Conservation (phyloP, 1,140 invertebrate species). For the Rhyzopertha dominica region DNA sequence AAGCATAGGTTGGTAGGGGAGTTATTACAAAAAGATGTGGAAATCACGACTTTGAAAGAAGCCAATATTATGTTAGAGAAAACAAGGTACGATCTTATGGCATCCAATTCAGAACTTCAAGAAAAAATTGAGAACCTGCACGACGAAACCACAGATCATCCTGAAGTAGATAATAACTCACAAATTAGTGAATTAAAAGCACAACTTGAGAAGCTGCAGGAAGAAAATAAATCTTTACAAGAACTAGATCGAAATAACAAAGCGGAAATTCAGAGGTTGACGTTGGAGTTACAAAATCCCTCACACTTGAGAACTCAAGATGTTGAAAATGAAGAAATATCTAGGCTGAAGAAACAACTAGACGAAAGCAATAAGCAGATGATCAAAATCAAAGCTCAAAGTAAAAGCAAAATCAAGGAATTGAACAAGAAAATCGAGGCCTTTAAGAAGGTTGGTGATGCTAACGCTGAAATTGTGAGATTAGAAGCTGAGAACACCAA, state of each 20-base stretch:
- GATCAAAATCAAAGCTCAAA: constrained; percentile 77
- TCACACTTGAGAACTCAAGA: constrained; percentile 3
- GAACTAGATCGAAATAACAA: too few species aligned
- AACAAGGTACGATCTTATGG: constrained; percentile 54
- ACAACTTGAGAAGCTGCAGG: background rate
- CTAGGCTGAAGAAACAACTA: constrained; percentile 60
- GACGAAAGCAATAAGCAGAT: constrained; percentile 74
- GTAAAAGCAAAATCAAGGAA: constrained; percentile 75
- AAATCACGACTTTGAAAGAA: constrained; percentile 49
- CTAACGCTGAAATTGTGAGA: constrained; percentile 61
- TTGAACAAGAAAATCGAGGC: constrained; percentile 76
- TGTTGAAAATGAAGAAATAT: constrained; percentile 46
- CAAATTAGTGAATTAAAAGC: background rate
- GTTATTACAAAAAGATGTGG: constrained; percentile 55
- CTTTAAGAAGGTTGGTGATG: constrained; percentile 67
- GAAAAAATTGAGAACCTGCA: constrained; percentile 48
- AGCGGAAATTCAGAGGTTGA: too few species aligned
- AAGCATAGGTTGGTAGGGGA: constrained; percentile 54
- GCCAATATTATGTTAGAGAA: constrained; percentile 50
- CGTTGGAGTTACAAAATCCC: too few species aligned
- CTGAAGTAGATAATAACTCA: background rate
- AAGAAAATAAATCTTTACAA: too few species aligned
- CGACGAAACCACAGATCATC: too few species aligned
- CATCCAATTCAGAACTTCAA: constrained; percentile 52
- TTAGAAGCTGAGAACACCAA: constrained; percentile 55